Base-by-base conservation (phyloP, 2,113 vertebrate species). In the Felis chaus region DNA sequence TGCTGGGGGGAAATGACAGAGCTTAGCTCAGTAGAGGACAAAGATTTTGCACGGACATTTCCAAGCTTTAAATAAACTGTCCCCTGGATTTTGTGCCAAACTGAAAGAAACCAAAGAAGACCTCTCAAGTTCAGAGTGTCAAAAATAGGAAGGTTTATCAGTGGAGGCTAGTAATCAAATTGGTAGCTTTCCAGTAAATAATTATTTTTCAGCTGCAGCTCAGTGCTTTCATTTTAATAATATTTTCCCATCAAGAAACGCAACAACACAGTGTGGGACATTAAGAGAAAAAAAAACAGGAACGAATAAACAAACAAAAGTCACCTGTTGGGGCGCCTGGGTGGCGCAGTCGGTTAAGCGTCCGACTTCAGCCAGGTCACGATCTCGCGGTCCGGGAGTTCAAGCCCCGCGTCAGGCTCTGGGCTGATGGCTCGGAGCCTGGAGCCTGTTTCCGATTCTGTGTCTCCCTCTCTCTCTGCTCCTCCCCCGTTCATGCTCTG, bases 31-130 rank as follows among this genome's bases (percentile, higher is more conserved):
- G 53, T 5, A 57, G 45, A 78, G 27, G 61, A 93, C 95, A 95
- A 94, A 4, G 87, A 92, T 45, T 89, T 87, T 73, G 41, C 74
- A 55, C 14, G 55, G 96, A 89, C 12, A 45, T 13, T 71, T 88
- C 45, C 50, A 95, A 93, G 90, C 10, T 95, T 92, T 73, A 94
- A 81, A 92, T 69, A 55, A 96, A 69, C 79, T 48, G 13, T 82
- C 71, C 33, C 61, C 78, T 82, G 50, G 36, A 74, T 95, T 96
- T 93, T 89, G 71, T 86, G 86, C n/a, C 93, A 78, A 85, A 71
- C 12, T 84, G 57, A 76, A 89, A 85, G 39, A 83, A 90, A 92
- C 19, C 19, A 61, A 92, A 89, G 50, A 85, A 61, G 86, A 87
- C 2, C 39, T 84, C 68, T 78, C 45, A 83, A 96, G 36, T 23